phyloP scores from a whole-genome alignment of 2,113 vertebrate species.

The Rutilus rutilus region DNA sequence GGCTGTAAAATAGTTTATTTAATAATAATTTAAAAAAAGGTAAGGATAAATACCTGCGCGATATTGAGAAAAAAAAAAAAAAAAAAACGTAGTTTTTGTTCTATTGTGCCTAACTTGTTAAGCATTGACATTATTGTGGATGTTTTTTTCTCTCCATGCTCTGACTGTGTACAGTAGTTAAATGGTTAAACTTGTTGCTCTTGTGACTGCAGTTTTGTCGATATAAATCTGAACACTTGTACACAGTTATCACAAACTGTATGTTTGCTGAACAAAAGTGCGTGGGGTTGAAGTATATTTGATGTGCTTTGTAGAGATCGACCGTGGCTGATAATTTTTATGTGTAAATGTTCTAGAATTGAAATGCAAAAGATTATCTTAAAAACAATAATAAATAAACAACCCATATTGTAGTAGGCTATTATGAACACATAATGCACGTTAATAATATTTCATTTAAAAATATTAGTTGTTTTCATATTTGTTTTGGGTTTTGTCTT shows the following conservation, averaged over 20 bases:
- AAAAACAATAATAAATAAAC: not conserved
- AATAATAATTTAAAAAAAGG: no score
- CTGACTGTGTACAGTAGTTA: not conserved
- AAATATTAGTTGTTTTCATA: not conserved
- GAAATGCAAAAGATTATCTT: not conserved
- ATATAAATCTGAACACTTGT: slow-evolving; percentile 8
- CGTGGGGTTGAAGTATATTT: not conserved
- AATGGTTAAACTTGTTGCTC: slow-evolving; percentile 34
- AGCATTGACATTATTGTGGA: not conserved
- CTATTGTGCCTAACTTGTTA: not conserved
- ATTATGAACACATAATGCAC: not conserved
- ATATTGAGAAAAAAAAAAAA: no score
- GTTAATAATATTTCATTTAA: no score
- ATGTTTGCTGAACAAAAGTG: not conserved
- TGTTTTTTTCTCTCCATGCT: not conserved
- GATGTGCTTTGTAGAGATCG: not conserved
- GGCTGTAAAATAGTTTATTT: not conserved
- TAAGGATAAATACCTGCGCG: no score
- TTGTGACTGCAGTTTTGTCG: slow-evolving; percentile 27
- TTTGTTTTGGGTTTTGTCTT: no score
- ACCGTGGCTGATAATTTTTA: not conserved
- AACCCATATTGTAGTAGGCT: not conserved
- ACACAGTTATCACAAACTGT: not conserved
- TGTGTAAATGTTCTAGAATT: not conserved
- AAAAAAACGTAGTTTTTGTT: no score